Conservation (phyloP, 2,797 vertebrate genomes). For the Pogoniulus pusillus region DNA sequence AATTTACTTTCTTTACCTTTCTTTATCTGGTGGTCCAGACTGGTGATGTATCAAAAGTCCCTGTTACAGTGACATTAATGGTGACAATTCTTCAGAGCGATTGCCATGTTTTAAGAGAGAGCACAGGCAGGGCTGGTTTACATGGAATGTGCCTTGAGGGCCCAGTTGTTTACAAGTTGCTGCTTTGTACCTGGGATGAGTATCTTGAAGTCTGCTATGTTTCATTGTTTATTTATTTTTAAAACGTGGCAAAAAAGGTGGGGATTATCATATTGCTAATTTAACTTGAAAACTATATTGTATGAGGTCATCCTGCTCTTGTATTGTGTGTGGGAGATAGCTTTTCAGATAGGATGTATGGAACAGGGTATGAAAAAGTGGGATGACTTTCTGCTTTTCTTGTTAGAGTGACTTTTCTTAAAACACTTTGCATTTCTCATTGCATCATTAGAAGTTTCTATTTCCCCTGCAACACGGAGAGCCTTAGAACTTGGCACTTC, state of each 20-base stretch:
- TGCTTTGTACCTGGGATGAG: neutral
- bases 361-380: neutral
- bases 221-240: neutral
- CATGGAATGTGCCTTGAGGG: neutral
- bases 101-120: neutral
- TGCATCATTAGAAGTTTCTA: neutral
- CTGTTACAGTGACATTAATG: neutral
- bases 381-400: neutral
- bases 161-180: neutral
- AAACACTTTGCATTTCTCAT: neutral
- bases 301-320: neutral
- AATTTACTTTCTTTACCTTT: neutral
- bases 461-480: neutral
- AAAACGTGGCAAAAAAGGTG: neutral
- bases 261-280: neutral
- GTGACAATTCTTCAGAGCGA: neutral
- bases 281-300: neutral
- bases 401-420: neutral
- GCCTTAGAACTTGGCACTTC: neutral
- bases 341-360: neutral
- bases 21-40: neutral
- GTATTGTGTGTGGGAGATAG: neutral
- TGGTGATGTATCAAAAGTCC: neutral
- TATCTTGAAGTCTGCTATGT: neutral
- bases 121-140: neutral